phyloP scores from a whole-genome alignment of 1,140 invertebrate species.

The Trachymyrmex cornetzi region DNA sequence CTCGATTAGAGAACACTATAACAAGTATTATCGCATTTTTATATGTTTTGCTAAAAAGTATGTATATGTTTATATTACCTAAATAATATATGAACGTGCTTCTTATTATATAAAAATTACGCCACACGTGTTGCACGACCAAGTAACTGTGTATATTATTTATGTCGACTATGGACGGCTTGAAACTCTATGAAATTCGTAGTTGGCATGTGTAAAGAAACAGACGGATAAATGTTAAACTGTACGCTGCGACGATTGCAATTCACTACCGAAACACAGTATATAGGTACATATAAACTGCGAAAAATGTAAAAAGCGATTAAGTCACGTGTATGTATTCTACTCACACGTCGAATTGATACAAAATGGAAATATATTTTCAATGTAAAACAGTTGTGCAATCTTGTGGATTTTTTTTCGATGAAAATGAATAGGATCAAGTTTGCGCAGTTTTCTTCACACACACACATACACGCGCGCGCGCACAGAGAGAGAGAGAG shows the following conservation, averaged over 20 bases:
- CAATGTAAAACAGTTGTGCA: conserved; percentile 47
- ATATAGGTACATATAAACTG: conserved; percentile 1
- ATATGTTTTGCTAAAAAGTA: conserved; percentile 62
- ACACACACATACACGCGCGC: too few relatives aligned
- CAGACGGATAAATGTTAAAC: conserved; percentile 21
- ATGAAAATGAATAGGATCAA: neutral
- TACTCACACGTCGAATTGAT: conserved; percentile 57
- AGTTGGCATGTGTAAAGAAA: conserved; percentile 28
- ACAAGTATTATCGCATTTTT: conserved; percentile 64
- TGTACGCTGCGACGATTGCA: neutral
- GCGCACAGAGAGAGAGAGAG: too few relatives aligned
- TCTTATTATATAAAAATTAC: conserved; percentile 58
- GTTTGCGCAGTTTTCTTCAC: neutral
- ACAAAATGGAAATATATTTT: conserved; percentile 77
- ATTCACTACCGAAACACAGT: conserved; percentile 5
- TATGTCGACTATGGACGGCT: neutral
- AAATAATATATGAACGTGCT: conserved; percentile 44
- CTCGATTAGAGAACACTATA: conserved; percentile 39
- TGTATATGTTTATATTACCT: conserved; percentile 43
- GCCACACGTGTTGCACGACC: conserved; percentile 32
- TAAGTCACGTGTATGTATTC: conserved; percentile 57
- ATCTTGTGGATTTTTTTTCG: conserved; percentile 22
- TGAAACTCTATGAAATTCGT: neutral
- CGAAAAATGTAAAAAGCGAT: conserved; percentile 55
- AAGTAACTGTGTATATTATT: conserved; percentile 5